Percentiles rank a stretch among this genome's conserved stretches.
These are phyloP conservation scores for Drosophila dives DNA, from an alignment of 2,888 invertebrate species.

Conservation along the genomic window DNA sequence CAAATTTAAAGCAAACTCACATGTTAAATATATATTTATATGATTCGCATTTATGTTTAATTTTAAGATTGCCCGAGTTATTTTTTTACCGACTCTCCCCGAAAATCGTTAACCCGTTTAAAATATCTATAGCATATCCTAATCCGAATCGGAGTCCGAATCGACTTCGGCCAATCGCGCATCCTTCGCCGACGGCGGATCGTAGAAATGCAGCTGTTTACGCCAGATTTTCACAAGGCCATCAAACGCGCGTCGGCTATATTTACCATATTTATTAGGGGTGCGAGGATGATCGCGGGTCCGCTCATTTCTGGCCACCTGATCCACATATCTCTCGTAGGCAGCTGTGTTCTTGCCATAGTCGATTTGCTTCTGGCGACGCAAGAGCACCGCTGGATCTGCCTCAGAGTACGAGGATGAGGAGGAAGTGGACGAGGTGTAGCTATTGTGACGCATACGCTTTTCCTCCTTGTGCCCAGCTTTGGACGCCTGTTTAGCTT, in stretches of 20 bases:
- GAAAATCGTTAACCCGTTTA: not conserved
- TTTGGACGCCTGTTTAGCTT: conserved; percentile 21
- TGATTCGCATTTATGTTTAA: not conserved
- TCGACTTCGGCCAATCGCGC: conserved; percentile 23
- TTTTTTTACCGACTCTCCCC: conserved; percentile 32
- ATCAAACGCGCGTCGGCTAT: conserved; percentile 97
- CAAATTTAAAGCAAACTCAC: conserved; percentile 11
- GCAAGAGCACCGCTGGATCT: conserved; percentile 89
- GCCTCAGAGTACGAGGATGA: conserved; percentile 86
- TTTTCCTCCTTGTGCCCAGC: conserved; percentile 74
- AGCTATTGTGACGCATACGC: conserved; percentile 80
- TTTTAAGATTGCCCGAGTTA: conserved; percentile 23
- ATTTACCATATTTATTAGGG: conserved; percentile 94
- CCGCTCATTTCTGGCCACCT: conserved; percentile 89
- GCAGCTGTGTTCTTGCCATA: conserved; percentile 97
- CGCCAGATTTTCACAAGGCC: conserved; percentile 95
- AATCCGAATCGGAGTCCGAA: conserved; percentile 69
- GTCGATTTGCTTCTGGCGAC: conserved; percentile 97
- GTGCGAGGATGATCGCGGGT: conserved; percentile 92
- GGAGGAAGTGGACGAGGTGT: conserved; percentile 80
- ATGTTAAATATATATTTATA: conserved; percentile 12
- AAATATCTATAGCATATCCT: conserved; percentile 10
- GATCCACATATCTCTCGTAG: conserved; percentile 90
- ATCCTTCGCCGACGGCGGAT: conserved; percentile 85
- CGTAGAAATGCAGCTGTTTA: conserved; percentile 92